phyloP scores from a whole-genome alignment of 2,888 invertebrate species.

The Heliothis peltigera region DNA sequence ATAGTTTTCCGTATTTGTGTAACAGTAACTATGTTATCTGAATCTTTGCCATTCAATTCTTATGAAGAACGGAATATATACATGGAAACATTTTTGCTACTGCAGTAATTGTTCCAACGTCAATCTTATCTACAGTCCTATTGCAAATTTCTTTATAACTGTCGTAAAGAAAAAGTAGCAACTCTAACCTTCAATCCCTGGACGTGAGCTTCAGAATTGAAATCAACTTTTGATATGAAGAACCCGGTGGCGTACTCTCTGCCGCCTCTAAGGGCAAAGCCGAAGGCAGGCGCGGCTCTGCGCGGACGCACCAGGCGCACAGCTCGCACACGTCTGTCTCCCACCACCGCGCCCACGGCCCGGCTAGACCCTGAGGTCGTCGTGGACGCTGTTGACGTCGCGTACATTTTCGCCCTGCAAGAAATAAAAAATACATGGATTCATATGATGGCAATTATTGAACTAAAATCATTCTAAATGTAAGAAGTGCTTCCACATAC shows the following conservation, averaged over 20 bases:
- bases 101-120: no score
- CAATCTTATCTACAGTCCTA: background rate
- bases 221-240: conserved; percentile 96
- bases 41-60: background rate
- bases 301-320: conserved; percentile 84
- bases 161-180: background rate
- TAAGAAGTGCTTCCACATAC: no score
- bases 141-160: background rate
- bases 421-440: background rate
- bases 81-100: no score
- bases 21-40: background rate
- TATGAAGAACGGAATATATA: no score
- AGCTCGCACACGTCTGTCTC: conserved; percentile 82
- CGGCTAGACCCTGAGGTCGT: conserved; percentile 82
- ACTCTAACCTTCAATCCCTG: conserved; percentile 95
- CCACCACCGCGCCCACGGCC: conserved; percentile 65
- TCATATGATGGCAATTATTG: background rate
- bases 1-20: conserved; percentile 6
- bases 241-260: conserved; percentile 97
- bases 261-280: conserved; percentile 96
- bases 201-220: conserved; percentile 95
- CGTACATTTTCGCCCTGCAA: conserved; percentile 78
- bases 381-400: conserved; percentile 81
- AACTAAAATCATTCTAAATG: background rate
- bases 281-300: conserved; percentile 91